Evolutionary conservation across 1,140 invertebrate genomes (phyloP).

Genomic region (Ostrea edulis): DNA sequence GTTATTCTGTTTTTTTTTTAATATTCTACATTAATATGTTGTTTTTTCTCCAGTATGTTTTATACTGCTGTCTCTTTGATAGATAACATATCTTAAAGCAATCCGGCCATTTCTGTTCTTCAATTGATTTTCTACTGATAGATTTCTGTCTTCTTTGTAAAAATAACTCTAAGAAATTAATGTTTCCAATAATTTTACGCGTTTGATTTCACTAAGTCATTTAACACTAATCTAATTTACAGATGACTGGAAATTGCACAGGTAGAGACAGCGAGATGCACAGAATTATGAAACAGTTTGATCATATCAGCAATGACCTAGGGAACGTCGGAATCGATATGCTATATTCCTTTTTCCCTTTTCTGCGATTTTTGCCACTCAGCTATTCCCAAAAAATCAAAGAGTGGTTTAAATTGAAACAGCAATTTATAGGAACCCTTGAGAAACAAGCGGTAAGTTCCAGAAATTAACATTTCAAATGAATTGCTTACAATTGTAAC

Average conservation of each 20-base stretch:
- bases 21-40: too few relatives aligned
- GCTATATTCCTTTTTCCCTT: background rate
- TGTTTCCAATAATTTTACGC: background rate
- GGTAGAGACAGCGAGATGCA: background rate
- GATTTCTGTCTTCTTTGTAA: background rate
- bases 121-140: background rate
- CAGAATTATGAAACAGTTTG: background rate
- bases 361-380: background rate
- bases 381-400: background rate
- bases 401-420: background rate
- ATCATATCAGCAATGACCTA: background rate
- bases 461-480: background rate
- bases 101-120: too few relatives aligned
- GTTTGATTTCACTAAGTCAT: background rate
- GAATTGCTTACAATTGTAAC: too few relatives aligned
- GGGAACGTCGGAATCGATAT: background rate
- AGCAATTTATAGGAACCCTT: background rate
- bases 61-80: too few relatives aligned
- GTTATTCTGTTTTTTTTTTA: too few relatives aligned
- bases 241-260: background rate
- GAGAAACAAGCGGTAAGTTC: background rate
- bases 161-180: background rate
- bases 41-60: too few relatives aligned
- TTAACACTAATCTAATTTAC: background rate
- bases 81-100: too few relatives aligned